Evolutionary conservation across 1,140 invertebrate genomes (phyloP).

Genomic region (Tetranychus urticae): DNA sequence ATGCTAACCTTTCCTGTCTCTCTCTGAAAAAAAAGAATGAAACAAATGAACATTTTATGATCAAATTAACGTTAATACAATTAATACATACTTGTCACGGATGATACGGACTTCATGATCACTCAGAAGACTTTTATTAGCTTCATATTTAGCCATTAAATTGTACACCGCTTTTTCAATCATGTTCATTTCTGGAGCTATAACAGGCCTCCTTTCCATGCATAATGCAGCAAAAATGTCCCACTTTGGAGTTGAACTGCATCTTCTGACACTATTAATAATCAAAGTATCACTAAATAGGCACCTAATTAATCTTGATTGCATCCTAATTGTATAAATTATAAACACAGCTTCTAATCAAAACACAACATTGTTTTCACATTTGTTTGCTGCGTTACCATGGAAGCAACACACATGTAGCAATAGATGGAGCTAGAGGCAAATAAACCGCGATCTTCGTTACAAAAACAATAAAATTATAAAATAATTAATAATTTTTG

Average conservation of each 20-base stretch:
- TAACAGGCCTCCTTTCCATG: not conserved
- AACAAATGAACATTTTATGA: not conserved
- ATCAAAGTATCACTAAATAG: no score
- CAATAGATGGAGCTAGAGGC: no score
- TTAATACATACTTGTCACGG: not conserved
- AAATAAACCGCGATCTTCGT: no score
- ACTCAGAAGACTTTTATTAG: not conserved
- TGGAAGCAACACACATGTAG: no score
- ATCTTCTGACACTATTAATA: not conserved
- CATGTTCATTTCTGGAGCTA: not conserved
- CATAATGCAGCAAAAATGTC: not conserved
- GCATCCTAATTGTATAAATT: no score
- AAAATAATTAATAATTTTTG: no score
- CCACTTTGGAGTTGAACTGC: not conserved
- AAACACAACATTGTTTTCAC: no score
- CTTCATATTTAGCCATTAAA: not conserved
- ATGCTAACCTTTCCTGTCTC: not conserved
- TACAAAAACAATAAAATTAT: no score
- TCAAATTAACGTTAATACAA: not conserved
- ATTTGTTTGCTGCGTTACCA: no score
- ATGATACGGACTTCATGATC: not conserved
- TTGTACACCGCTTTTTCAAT: not conserved
- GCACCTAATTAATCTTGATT: no score
- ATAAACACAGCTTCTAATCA: no score
- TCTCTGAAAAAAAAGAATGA: not conserved